Percentiles rank a stretch among this genome's conserved stretches.
These are phyloP conservation scores for Catharus fuscescens DNA, from an alignment of 2,113 vertebrate species.

Conservation along the genomic window DNA sequence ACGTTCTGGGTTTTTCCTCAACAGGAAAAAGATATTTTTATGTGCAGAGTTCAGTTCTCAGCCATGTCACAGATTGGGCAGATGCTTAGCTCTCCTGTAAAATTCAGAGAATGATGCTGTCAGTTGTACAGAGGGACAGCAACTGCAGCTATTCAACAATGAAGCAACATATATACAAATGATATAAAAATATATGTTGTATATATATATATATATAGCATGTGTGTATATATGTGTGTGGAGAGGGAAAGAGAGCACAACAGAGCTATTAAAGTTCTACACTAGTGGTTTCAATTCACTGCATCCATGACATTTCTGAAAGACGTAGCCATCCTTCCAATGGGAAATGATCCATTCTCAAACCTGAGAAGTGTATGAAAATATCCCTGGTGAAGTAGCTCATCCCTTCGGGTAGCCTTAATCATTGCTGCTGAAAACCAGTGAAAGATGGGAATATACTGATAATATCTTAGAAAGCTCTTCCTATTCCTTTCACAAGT, in stretches of 20 bases:
- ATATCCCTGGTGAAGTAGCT: neutral
- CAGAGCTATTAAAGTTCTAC: neutral
- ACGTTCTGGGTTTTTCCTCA: neutral
- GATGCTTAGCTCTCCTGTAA: neutral
- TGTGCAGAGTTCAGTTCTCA: neutral
- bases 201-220: rapidly evolving
- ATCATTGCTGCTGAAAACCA: neutral
- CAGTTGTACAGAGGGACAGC: neutral
- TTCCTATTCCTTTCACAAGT: neutral
- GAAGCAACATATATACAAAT: neutral
- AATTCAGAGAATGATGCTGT: neutral
- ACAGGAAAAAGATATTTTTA: neutral
- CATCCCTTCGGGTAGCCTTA: neutral
- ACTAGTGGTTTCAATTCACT: neutral
- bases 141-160: neutral
- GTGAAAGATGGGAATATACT: neutral
- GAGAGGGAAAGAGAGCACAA: neutral
- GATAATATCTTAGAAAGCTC: neutral
- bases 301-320: neutral
- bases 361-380: neutral
- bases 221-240: rapidly evolving
- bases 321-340: neutral
- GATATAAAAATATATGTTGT: neutral
- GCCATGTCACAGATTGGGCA: neutral
- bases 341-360: neutral